Evolutionary conservation across 2,113 vertebrate genomes (phyloP).

Genomic region (Aythya baeri): DNA sequence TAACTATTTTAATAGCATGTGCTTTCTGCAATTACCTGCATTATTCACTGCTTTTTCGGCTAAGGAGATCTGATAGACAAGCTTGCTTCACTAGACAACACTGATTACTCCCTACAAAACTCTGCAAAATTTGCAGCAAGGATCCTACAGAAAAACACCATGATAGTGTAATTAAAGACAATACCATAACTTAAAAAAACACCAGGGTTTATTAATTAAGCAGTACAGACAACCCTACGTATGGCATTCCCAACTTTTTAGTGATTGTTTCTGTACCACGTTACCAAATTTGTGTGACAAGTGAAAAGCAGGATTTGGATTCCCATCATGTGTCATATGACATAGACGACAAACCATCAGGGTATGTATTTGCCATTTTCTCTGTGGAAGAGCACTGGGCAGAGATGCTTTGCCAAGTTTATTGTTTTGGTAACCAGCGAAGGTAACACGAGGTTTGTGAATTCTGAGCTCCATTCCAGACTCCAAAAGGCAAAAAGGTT

Average conservation of each 20-base stretch:
- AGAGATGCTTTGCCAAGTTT: not conserved
- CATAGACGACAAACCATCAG: not conserved
- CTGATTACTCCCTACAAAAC: not conserved
- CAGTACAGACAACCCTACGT: not conserved
- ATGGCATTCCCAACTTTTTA: not conserved
- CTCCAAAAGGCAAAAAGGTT: not conserved
- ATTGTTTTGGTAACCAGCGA: not conserved
- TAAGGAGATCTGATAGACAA: not conserved
- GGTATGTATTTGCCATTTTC: not conserved
- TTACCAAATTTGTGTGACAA: not conserved
- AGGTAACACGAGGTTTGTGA: not conserved
- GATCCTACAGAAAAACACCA: not conserved
- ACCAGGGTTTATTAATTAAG: not conserved
- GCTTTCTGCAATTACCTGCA: not conserved
- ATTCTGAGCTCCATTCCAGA: not conserved
- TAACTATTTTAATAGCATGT: not conserved
- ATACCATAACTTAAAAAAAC: not conserved
- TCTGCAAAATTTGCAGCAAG: not conserved
- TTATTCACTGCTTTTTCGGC: not conserved
- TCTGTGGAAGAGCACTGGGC: not conserved
- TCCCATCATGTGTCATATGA: not conserved
- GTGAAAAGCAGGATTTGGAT: not conserved
- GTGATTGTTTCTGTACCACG: not conserved
- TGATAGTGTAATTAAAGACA: not conserved
- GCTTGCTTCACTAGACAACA: not conserved